Conservation (phyloP, 1,140 invertebrate species). For the Drosophila pruinosa region DNA sequence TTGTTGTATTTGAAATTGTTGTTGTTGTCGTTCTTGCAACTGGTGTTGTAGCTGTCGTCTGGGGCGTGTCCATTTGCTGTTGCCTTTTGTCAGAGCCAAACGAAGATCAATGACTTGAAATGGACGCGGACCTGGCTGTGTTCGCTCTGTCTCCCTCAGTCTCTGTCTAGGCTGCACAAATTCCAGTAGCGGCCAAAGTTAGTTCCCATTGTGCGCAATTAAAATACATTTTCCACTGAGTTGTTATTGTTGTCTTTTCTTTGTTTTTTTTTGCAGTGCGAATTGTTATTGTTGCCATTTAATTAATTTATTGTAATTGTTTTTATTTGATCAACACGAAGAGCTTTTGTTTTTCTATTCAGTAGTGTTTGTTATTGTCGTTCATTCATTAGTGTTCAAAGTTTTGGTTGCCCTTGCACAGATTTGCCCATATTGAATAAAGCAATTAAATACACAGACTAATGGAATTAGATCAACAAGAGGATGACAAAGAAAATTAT, state of each 20-base stretch:
- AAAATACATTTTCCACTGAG: conserved; percentile 51
- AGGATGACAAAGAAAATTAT: neutral
- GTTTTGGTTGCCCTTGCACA: conserved; percentile 13
- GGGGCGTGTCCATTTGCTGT: conserved; percentile 23
- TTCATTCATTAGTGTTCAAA: neutral
- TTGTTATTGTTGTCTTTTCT: conserved; percentile 1
- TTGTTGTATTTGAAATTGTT: conserved; percentile 1
- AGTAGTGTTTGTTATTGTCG: too few relatives aligned
- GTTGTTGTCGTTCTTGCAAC: neutral
- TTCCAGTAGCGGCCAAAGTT: neutral
- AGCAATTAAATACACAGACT: conserved; percentile 1
- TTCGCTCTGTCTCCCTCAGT: neutral
- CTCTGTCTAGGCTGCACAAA: conserved; percentile 21
- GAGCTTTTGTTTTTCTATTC: neutral
- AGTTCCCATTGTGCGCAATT: conserved; percentile 36
- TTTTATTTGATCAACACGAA: conserved; percentile 29
- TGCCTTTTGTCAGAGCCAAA: conserved; percentile 13
- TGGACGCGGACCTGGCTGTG: neutral
- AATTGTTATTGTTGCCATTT: conserved; percentile 46
- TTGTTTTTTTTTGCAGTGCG: neutral
- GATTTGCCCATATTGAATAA: conserved; percentile 35
- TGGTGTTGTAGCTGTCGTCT: conserved; percentile 5
- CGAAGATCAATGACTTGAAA: conserved; percentile 45
- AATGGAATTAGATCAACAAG: neutral
- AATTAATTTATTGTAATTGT: conserved; percentile 61